Conservation (phyloP, 1,140 invertebrate genomes). For the Drosophila lowei region DNA sequence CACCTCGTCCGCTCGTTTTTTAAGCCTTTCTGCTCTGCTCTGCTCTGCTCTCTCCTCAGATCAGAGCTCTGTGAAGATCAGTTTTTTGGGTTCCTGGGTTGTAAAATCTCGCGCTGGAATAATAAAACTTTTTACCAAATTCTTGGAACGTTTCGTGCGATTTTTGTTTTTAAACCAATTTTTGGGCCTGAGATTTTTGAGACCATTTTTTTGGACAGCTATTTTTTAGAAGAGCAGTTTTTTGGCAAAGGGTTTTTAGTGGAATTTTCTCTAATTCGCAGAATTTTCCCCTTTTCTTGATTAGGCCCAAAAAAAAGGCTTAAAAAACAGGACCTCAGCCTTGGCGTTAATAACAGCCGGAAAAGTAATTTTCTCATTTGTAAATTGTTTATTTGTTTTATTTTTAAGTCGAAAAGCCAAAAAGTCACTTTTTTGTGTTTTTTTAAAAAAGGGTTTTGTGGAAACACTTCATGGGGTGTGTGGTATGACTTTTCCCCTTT, state of each 20-base stretch:
- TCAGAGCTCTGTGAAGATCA: slow-evolving; percentile 2
- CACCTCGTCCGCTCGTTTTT: slow-evolving; percentile 57
- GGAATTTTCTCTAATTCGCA: slow-evolving; percentile 47
- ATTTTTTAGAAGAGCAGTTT: slow-evolving; percentile 57
- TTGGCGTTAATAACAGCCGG: slow-evolving; percentile 38
- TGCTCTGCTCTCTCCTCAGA: slow-evolving; percentile 8
- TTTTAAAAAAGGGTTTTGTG: slow-evolving; percentile 28
- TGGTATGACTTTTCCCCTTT: too few species aligned
- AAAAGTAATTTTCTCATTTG: neutral
- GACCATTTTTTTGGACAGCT: slow-evolving; percentile 23
- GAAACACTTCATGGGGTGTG: slow-evolving; percentile 27
- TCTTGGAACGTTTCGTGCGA: slow-evolving; percentile 34
- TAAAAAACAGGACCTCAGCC: slow-evolving; percentile 58
- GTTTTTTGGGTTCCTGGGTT: slow-evolving; percentile 24
- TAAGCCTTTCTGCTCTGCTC: slow-evolving; percentile 74
- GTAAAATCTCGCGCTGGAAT: slow-evolving; percentile 28
- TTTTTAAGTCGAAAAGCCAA: slow-evolving; percentile 72
- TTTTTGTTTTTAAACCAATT: slow-evolving; percentile 23
- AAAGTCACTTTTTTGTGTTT: slow-evolving; percentile 58
- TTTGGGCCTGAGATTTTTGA: slow-evolving; percentile 9
- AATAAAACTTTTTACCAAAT: slow-evolving; percentile 48
- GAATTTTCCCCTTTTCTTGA: slow-evolving; percentile 38
- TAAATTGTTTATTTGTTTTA: slow-evolving; percentile 25
- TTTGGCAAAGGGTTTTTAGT: slow-evolving; percentile 58
- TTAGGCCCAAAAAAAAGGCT: slow-evolving; percentile 53